These are phyloP conservation scores for Trichonephila inaurata DNA, from an alignment of 1,140 invertebrate genomes.

Conservation along the genomic window DNA sequence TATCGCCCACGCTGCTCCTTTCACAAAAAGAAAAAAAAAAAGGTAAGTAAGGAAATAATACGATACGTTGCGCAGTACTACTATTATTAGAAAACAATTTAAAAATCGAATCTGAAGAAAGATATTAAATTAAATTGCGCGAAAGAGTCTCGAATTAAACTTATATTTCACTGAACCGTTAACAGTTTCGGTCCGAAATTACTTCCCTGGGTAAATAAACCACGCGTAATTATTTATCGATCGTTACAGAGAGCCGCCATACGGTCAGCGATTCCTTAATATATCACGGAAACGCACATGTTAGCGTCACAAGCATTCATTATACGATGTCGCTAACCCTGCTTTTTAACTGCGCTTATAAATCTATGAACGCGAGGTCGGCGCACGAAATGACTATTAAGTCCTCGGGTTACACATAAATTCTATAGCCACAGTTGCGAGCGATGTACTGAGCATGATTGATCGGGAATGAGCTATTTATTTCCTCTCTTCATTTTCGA, in stretches of 20 bases:
- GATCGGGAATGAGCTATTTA: neutral
- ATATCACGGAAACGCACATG: conserved; percentile 35
- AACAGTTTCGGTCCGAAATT: conserved; percentile 28
- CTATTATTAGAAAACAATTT: neutral
- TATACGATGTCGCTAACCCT: conserved; percentile 10
- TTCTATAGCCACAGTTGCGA: neutral
- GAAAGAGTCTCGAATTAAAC: neutral
- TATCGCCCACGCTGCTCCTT: no score
- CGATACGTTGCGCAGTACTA: no score
- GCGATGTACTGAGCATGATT: neutral
- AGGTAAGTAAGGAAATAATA: no score
- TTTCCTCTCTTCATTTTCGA: neutral
- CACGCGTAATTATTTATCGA: conserved; percentile 53
- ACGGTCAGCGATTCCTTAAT: conserved; percentile 30
- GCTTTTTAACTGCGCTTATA: conserved; percentile 47
- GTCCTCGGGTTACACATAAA: conserved; percentile 34
- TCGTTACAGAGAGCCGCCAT: neutral
- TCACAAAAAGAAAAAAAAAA: no score
- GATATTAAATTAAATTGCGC: conserved; percentile 21
- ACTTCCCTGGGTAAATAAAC: conserved; percentile 17
- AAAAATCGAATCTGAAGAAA: neutral
- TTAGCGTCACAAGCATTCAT: conserved; percentile 11
- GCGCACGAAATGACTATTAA: neutral
- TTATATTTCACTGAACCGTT: conserved; percentile 30
- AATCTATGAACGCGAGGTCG: neutral